Conservation (phyloP, 2,888 invertebrate genomes). For the Clanis bilineata region DNA sequence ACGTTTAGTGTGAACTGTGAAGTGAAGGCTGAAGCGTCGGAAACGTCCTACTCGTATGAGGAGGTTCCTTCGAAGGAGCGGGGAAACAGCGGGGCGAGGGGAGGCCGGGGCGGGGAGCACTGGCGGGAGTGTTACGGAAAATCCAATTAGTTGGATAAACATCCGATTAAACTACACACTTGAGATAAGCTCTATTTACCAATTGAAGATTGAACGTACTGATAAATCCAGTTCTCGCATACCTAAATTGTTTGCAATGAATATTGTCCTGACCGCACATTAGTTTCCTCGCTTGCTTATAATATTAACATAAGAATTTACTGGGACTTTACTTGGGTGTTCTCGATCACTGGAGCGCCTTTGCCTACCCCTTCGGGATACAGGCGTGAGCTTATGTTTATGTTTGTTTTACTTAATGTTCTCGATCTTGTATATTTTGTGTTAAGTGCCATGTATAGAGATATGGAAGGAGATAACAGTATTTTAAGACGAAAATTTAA, state of each 20-base stretch:
- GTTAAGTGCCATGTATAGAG: too few species aligned
- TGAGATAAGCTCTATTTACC: slow-evolving; percentile 61
- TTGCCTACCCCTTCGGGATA: too few species aligned
- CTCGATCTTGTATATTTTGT: background rate
- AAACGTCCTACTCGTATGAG: slow-evolving; percentile 49
- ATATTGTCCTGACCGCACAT: slow-evolving; percentile 27
- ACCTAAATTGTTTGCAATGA: slow-evolving; percentile 39
- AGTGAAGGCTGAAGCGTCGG: too few species aligned
- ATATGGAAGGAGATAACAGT: background rate
- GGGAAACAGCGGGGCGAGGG: slow-evolving; percentile 16
- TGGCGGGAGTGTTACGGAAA: slow-evolving; percentile 43
- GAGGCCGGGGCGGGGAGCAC: slow-evolving; percentile 22
- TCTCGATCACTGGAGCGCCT: too few species aligned
- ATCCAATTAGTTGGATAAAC: slow-evolving; percentile 74
- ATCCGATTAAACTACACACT: slow-evolving; percentile 62
- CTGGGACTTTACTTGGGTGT: background rate
- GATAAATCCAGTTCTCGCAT: slow-evolving; percentile 44
- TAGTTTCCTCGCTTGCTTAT: slow-evolving; percentile 8
- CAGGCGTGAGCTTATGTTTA: too few species aligned
- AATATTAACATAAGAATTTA: slow-evolving; percentile 1
- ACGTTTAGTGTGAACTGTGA: slow-evolving; percentile 42
- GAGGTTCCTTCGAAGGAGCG: slow-evolving; percentile 31
- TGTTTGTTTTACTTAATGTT: background rate
- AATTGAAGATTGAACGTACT: slow-evolving; percentile 46
- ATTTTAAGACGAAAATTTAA: too few species aligned